Evolutionary conservation across 1,140 invertebrate genomes (phyloP).

Genomic region (Hycleus phaleratus): DNA sequence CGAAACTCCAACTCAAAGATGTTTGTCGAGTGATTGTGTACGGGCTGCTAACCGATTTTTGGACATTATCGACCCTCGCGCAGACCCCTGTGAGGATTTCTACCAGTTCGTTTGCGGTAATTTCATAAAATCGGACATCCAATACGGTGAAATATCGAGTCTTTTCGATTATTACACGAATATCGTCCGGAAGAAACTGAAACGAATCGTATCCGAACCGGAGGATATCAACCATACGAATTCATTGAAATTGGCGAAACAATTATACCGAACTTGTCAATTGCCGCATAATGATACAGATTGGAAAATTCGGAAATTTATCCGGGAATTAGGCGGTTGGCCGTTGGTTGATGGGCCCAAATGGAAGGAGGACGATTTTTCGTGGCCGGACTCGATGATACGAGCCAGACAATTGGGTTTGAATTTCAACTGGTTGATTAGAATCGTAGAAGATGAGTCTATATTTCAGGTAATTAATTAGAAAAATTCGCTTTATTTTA

Average conservation of each 20-base stretch:
- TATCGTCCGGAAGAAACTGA: slow-evolving; percentile 6
- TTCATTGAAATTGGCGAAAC: slow-evolving; percentile 50
- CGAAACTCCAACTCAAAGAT: not conserved
- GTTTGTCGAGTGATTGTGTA: slow-evolving; percentile 17
- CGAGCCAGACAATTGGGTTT: slow-evolving; percentile 68
- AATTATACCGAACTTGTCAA: slow-evolving; percentile 80
- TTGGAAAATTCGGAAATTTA: slow-evolving; percentile 55
- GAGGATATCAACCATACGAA: slow-evolving; percentile 1
- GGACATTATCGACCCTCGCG: slow-evolving; percentile 45
- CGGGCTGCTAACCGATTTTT: slow-evolving; percentile 46
- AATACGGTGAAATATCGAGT: slow-evolving; percentile 1
- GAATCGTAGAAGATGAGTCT: not conserved
- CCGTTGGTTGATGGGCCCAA: slow-evolving; percentile 66
- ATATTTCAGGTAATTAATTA: not conserved
- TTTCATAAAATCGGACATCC: slow-evolving; percentile 32
- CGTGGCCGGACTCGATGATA: slow-evolving; percentile 72
- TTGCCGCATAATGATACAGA: slow-evolving; percentile 59
- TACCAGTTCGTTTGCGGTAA: slow-evolving; percentile 68
- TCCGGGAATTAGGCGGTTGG: slow-evolving; percentile 69
- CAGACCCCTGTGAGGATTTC: slow-evolving; percentile 74
- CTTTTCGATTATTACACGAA: slow-evolving; percentile 4
- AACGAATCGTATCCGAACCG: slow-evolving; percentile 15
- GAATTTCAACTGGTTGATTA: slow-evolving; percentile 45
- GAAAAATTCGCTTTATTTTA: not conserved
- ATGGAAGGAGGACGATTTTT: slow-evolving; percentile 56